Evolutionary conservation across 2,797 vertebrate species (phyloP), one percentile per base, ranked within the genome.

Genomic region (Catharus ustulatus): DNA sequence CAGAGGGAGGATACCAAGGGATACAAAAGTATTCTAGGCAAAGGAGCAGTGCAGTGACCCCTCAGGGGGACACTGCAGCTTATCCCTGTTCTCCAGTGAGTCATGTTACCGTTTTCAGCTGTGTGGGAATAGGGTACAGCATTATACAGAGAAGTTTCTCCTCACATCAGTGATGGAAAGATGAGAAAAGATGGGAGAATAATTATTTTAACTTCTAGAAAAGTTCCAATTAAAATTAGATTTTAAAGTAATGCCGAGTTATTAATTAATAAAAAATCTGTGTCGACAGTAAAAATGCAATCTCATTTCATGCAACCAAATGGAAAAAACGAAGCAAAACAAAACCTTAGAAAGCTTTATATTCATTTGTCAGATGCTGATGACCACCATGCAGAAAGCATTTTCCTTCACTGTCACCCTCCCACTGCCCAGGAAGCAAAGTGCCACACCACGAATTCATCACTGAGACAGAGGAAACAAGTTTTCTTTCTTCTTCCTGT

Each of bases 161-260:
- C 21, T 36, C 27, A 59, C 4, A 1, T 89, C 55, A 68, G 6
- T 20, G 40, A 48, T 0, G 0, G 30, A 29, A 5, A 89, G 45
- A 38, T 66, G 40, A 48, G 26, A 10, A 64, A 87, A 77, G 34
- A 87, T 29, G 11, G 36, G 15, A 87, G 26, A 68, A 66, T 89
- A 92, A 80, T n/a, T 58, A 91, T 80, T 77, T 46, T 69, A 62
- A 36, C 49, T 88, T 54, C 82, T 72, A 72, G 58, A 51, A 85
- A 51, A 87, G 14, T 26, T 74, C 19, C 18, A 51, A 58, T 84
- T 90, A 81, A 86, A 96, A 82, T 36, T 59, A 63, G 13, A 88
- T 69, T 71, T 76, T 87, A 66, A 89, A 85, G 49, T 69, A 68
- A 81, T 42, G 64, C 12, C 3, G 36, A 66, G 43, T 51, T 83